phyloP scores from a whole-genome alignment of 2,797 vertebrate genomes.

The Smutsia gigantea region DNA sequence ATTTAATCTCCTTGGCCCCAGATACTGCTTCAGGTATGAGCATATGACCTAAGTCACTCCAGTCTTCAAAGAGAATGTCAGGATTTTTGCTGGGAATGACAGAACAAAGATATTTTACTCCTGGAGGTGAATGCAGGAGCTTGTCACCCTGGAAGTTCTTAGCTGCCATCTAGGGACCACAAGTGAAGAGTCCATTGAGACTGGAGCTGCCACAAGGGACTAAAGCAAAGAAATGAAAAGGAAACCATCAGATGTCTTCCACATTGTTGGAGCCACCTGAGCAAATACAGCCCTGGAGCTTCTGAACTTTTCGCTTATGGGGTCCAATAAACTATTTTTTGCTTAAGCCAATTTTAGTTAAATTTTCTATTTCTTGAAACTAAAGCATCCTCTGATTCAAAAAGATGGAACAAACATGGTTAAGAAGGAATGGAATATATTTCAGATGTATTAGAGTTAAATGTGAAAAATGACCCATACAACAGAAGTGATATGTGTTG shows the following conservation, averaged over 20 bases:
- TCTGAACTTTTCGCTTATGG: neutral
- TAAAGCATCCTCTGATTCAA: neutral
- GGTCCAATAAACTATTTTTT: neutral
- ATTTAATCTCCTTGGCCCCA: neutral
- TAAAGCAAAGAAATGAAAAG: conserved; percentile 1
- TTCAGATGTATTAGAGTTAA: neutral
- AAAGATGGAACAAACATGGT: neutral
- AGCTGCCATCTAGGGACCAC: neutral
- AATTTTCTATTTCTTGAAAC: neutral
- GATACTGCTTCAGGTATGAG: neutral
- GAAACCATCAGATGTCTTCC: neutral
- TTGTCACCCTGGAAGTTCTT: neutral
- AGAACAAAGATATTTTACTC: neutral
- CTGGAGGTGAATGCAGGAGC: neutral
- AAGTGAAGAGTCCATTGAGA: neutral
- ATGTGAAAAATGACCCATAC: neutral
- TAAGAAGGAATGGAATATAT: neutral
- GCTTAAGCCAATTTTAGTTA: neutral
- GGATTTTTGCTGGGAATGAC: neutral
- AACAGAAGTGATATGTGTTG: neutral
- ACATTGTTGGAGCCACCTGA: neutral
- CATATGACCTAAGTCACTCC: neutral
- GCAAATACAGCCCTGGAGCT: neutral
- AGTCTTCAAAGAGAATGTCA: neutral
- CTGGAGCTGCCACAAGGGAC: neutral